These are phyloP conservation scores for Euleptes europaea DNA, from an alignment of 2,113 vertebrate genomes.

Conservation along the genomic window DNA sequence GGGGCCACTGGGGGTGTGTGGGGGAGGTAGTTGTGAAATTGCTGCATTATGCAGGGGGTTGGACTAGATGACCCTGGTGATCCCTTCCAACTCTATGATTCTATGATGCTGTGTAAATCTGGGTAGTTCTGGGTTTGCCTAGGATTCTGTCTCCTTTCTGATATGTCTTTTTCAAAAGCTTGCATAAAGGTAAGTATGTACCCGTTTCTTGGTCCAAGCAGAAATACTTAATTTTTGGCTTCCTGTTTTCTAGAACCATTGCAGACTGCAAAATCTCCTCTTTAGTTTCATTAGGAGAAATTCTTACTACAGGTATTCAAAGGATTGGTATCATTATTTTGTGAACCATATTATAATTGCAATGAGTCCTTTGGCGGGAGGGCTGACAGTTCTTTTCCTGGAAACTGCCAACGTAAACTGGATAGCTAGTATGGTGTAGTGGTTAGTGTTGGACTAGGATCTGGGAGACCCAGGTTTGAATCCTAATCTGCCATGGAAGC, in stretches of 20 bases:
- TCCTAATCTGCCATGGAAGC: no score
- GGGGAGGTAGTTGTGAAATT: no score
- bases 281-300: no score
- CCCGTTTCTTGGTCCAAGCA: neutral
- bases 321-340: neutral
- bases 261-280: neutral
- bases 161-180: no score
- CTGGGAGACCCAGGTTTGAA: no score
- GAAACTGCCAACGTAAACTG: neutral
- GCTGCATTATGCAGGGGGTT: no score
- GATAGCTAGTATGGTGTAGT: no score
- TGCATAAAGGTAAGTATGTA: no score
- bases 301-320: neutral
- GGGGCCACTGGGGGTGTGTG: no score
- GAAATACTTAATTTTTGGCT: neutral
- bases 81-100: no score
- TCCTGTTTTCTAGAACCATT: neutral
- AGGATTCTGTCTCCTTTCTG: neutral
- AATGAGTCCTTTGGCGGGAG: neutral
- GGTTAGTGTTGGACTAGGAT: no score
- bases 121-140: neutral
- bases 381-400: neutral
- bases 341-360: neutral
- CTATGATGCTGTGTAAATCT: neutral
- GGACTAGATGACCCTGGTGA: no score